Evolutionary conservation across 2,888 invertebrate genomes (phyloP), one percentile per base, ranked within the genome.

Genomic region (Drosophila affinis): DNA sequence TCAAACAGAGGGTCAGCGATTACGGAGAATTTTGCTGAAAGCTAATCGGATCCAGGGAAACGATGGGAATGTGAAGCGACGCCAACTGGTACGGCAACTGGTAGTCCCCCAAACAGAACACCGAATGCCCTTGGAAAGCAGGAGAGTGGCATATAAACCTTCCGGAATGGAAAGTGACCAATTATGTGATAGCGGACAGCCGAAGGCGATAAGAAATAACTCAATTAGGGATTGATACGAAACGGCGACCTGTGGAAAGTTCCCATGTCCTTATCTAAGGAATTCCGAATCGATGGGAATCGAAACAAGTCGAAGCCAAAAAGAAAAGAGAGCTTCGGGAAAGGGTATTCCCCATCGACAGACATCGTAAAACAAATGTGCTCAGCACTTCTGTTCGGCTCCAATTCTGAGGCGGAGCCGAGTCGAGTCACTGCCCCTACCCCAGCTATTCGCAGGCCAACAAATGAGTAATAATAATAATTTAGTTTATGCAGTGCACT

Each of bases 401-500:
- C 32, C n/a, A 29, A 64, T 34, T 39, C 52, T 34, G 32, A 10
- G 32, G 32, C 32, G 9, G 32, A 32, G 10, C 32, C 32, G 32
- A 32, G 10, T 10, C 32, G 10, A 32, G 32, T 34, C 12, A 12
- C 34, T 34, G 12, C 34, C 34, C 7, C 3, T 39, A 14, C 7
- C n/a, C 39, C 5, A 0, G n/a, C 39, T 14, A n/a, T 39, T 39
- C 7, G 7, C 14, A 3, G 7, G 39, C 39, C 14, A 21, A 6
- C 57, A 73, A 74, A 55, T 67, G 61, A 52, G 51, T 59, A 55
- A 58, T 69, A 77, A 73, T 77, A 77, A 77, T 75, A n/a, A 39
- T 14, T 85, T 74, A 85, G 74, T 85, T 74, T 77, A 85, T 71
- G 76, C 73, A 76, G 63, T 79, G 73, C 70, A 73, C 77, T 71